A percentile compares a stretch with the other conserved stretches of the same genome.
Evolutionary conservation across 1,140 invertebrate genomes (phyloP).

Genomic region (Rhyacophila brunnea): DNA sequence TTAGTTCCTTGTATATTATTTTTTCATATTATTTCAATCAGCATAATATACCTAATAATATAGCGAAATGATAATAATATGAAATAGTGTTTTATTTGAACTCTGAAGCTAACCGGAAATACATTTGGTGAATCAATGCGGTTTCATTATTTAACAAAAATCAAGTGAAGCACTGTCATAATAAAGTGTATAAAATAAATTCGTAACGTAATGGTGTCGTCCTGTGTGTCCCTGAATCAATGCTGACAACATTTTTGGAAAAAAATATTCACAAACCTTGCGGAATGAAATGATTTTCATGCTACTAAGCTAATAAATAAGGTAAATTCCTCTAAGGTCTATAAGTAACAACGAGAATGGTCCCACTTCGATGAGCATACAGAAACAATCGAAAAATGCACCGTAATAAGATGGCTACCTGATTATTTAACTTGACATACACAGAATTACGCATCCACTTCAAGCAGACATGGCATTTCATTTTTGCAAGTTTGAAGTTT

Average conservation of each 20-base stretch:
- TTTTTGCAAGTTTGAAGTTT: constrained; percentile 22
- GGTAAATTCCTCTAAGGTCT: constrained; percentile 7
- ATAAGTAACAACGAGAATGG: neutral
- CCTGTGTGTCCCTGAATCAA: constrained; percentile 22
- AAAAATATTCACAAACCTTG: constrained; percentile 7
- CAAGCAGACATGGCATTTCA: neutral
- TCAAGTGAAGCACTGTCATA: too few species aligned
- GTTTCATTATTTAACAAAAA: too few species aligned
- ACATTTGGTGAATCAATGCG: too few species aligned
- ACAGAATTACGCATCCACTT: neutral
- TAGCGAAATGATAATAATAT: too few species aligned
- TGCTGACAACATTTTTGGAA: constrained; percentile 30
- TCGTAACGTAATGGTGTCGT: constrained; percentile 29
- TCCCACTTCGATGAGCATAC: neutral
- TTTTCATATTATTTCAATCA: too few species aligned
- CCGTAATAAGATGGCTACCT: constrained; percentile 10
- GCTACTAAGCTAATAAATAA: constrained; percentile 6
- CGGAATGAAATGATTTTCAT: constrained; percentile 17
- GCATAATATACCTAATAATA: too few species aligned
- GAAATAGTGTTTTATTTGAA: too few species aligned
- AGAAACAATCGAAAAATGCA: neutral
- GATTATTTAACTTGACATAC: neutral
- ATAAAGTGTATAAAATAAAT: constrained; percentile 4
- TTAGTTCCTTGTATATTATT: too few species aligned
- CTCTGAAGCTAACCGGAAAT: too few species aligned